Conservation (phyloP, 64 coral and sea anemone species). For the Catalaphyllia jardinei region DNA sequence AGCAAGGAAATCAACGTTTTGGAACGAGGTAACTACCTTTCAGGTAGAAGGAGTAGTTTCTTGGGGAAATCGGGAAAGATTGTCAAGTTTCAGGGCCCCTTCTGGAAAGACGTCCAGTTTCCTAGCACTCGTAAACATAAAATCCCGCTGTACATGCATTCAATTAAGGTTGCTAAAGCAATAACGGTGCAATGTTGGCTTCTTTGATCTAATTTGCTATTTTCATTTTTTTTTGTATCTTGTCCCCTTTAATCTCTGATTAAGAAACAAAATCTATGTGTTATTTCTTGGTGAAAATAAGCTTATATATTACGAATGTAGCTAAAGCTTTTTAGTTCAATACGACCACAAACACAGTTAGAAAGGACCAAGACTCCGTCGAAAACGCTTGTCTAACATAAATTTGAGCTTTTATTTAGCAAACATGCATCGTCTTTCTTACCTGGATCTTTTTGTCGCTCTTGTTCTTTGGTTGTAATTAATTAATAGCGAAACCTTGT, state of each 20-base stretch:
- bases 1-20: background rate
- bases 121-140: constrained; percentile 24
- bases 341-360: too few relatives aligned
- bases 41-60: background rate
- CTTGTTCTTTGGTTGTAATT: too few relatives aligned
- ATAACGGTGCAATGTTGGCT: background rate
- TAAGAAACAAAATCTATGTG: too few relatives aligned
- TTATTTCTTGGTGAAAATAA: too few relatives aligned
- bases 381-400: too few relatives aligned
- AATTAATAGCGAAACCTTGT: too few relatives aligned
- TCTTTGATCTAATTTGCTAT: background rate
- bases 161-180: constrained; percentile 32
- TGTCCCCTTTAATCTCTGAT: background rate
- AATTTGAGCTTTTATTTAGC: too few relatives aligned
- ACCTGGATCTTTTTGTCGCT: too few relatives aligned
- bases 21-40: background rate
- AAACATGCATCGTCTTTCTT: too few relatives aligned
- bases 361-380: too few relatives aligned
- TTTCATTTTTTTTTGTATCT: background rate
- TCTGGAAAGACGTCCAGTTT: background rate
- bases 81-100: background rate
- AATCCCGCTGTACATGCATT: constrained; percentile 10
- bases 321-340: too few relatives aligned
- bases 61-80: background rate
- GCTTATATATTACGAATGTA: too few relatives aligned